Percentiles rank a stretch among this genome's conserved stretches.
These are phyloP conservation scores for Anneissia japonica DNA, from an alignment of 35 echinoderm and acorn worm species.

Conservation along the genomic window DNA sequence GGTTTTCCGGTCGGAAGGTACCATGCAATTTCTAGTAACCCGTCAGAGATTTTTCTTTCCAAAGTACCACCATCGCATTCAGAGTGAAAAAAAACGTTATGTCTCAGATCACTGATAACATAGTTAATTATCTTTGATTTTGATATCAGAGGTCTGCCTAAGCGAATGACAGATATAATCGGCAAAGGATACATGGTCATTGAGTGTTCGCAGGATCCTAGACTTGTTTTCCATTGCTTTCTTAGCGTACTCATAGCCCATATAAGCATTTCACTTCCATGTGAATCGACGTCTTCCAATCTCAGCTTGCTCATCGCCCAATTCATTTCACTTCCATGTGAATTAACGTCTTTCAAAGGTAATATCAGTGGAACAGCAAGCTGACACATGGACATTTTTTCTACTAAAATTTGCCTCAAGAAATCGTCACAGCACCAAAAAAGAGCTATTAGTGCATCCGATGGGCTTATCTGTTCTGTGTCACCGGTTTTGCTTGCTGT, in stretches of 20 bases:
- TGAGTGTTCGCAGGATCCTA: background rate
- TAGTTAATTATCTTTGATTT: background rate
- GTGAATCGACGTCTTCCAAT: background rate
- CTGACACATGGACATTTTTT: background rate
- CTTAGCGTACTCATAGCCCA: no score
- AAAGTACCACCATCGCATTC: background rate
- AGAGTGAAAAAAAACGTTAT: slow-evolving; percentile 4
- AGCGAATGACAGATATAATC: background rate
- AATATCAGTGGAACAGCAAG: background rate
- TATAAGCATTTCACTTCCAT: no score
- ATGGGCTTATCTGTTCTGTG: background rate
- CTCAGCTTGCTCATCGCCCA: no score
- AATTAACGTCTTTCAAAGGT: background rate
- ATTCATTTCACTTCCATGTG: no score
- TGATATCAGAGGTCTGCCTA: background rate
- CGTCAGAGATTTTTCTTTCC: background rate
- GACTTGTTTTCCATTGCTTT: background rate
- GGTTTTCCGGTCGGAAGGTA: background rate
- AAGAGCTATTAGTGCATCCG: background rate
- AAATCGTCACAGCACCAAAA: background rate
- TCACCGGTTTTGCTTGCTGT: background rate
- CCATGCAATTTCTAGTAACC: background rate
- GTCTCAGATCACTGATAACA: background rate
- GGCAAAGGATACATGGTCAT: background rate
- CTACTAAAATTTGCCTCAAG: background rate